Percentiles rank a stretch among this genome's conserved stretches.
These are phyloP conservation scores for Copidosoma floridanum DNA, from an alignment of 1,140 invertebrate species.

Conservation along the genomic window DNA sequence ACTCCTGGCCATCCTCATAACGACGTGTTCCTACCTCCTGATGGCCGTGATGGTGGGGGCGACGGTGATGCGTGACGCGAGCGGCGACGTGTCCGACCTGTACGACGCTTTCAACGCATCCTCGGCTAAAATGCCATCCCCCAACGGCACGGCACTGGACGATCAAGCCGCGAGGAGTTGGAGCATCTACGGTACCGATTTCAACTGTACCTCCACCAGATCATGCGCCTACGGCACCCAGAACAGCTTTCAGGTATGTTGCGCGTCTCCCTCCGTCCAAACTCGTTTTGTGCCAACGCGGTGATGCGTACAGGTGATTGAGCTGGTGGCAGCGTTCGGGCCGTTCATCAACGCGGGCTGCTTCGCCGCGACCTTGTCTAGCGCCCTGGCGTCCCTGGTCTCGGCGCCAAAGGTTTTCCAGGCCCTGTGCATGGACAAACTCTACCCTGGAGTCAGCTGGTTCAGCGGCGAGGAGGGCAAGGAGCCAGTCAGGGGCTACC, in stretches of 20 bases:
- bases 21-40: slow-evolving; percentile 78
- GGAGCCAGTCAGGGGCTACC: slow-evolving; percentile 89
- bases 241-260: slow-evolving; percentile 73
- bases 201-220: slow-evolving; percentile 38
- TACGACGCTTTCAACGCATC: slow-evolving; percentile 17
- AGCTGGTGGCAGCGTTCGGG: slow-evolving; percentile 84
- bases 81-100: slow-evolving; percentile 64
- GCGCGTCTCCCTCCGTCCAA: not conserved
- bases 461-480: slow-evolving; percentile 92
- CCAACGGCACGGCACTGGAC: not conserved
- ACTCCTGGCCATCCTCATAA: slow-evolving; percentile 80
- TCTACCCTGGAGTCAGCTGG: slow-evolving; percentile 90
- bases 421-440: slow-evolving; percentile 91
- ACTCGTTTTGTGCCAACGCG: not conserved
- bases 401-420: slow-evolving; percentile 94
- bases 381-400: slow-evolving; percentile 91
- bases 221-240: slow-evolving; percentile 75
- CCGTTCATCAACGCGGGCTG: slow-evolving; percentile 95
- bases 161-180: slow-evolving; percentile 25
- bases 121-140: not conserved
- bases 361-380: slow-evolving; percentile 94
- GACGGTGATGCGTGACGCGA: slow-evolving; percentile 73
- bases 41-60: slow-evolving; percentile 79
- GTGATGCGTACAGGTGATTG: slow-evolving; percentile 81
- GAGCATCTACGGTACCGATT: slow-evolving; percentile 47